Conservation (phyloP, 2,888 invertebrate genomes). For the Latrodectus elegans region DNA sequence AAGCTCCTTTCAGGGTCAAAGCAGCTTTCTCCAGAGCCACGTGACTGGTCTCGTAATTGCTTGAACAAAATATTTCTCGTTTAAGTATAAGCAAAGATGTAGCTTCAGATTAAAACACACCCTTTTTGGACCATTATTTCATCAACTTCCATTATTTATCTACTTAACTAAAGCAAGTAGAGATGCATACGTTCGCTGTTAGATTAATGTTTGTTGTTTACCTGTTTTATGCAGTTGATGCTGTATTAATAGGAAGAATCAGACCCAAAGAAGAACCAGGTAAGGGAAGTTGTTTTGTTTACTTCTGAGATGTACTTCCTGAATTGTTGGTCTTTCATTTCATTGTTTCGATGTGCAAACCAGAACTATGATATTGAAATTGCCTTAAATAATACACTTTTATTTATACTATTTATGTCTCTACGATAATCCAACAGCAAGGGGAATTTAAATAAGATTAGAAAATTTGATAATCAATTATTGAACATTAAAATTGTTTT, state of each 20-base stretch:
- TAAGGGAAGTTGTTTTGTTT: background rate
- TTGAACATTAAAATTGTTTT: too few relatives aligned
- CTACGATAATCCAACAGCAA: too few relatives aligned
- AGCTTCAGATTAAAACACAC: background rate
- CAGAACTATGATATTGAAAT: too few relatives aligned
- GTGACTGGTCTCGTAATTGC: conserved; percentile 13
- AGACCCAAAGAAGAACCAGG: background rate
- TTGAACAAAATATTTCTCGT: conserved; percentile 6
- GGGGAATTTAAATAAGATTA: too few relatives aligned
- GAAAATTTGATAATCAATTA: too few relatives aligned
- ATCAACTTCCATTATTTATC: too few relatives aligned
- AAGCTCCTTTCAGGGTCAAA: conserved; percentile 37
- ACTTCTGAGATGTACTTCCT: background rate
- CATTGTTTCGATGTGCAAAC: too few relatives aligned
- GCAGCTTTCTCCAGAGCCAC: conserved; percentile 18
- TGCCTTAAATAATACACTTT: too few relatives aligned
- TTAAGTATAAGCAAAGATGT: background rate
- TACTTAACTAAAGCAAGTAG: background rate
- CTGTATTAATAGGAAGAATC: background rate
- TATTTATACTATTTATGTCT: too few relatives aligned
- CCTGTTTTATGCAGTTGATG: background rate
- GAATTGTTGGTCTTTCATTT: too few relatives aligned
- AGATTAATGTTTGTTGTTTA: background rate
- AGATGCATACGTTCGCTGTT: background rate
- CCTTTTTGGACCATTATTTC: background rate